Evolutionary conservation across 2,888 invertebrate species (phyloP), one percentile per base, ranked within the genome.

Genomic region (Yponomeuta plumbellus): DNA sequence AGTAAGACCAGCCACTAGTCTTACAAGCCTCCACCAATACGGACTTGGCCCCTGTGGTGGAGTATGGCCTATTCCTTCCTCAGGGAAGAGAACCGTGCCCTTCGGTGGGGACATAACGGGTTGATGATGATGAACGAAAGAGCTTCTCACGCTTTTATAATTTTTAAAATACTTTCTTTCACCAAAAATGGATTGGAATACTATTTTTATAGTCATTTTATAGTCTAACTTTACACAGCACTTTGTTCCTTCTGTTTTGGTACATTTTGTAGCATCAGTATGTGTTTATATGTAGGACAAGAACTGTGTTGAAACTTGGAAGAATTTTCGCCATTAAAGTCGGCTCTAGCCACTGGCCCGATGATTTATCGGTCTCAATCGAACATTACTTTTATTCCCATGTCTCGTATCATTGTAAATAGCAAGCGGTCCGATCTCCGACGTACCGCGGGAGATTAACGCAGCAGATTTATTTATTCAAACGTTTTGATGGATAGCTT

Each of bases 381-480:
- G 78, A 76, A 82, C 85, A 84, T 85, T 85, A 85, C 80, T 87
- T 87, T 88, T 85, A 87, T 86, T 83, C 83, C 76, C 73, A 77
- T 80, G 80, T 84, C 83, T 84, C 77, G 78, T 75, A 80, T 17
- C 81, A 83, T 78, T 82, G 85, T 88, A 88, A 88, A 88, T 88
- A 85, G 84, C 83, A 71, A 71, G 70, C 34, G 71, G 67, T 57
- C 62, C 52, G 62, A 66, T 61, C 61, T 61, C 61, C 20, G 44
- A 57, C 57, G 26, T 23, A 57, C 56, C 65, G 26, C 56, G 57
- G 75, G 74, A 81, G 80, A 84, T 84, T 84, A 82, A 79, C 76
- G 71, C 80, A 73, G 76, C 80, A 83, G 86, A 88, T 88, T 88
- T 87, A 88, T 88, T 82, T 86, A 86, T 85, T 81, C 78, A 81